Evolutionary conservation across 2,888 invertebrate genomes (phyloP), one percentile per base, ranked within the genome.

Genomic region (Crepidodera aurea): DNA sequence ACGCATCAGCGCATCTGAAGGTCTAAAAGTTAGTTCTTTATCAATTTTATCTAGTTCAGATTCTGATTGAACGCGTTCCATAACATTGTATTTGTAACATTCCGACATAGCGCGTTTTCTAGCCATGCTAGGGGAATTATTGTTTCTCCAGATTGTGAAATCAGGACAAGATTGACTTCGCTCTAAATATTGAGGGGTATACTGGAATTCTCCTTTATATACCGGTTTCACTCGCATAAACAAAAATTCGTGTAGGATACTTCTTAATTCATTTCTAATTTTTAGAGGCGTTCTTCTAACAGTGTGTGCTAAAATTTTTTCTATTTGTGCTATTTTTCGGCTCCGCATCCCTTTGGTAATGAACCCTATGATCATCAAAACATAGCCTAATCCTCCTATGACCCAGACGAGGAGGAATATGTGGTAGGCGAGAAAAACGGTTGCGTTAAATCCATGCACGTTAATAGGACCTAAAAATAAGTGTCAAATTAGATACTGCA

Each of bases 371-470:
- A 94, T 88, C 95, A 96, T 96, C 18, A 94, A 88, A 42, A 94
- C 86, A 79, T 96, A 96, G 0, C 95, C 95, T 66, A 96, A 84
- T 0, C 96, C 95, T 74, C 94, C 94, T 63, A 94, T 92, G 55
- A 96, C 93, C 96, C 96, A 96, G 19, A 91, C 80, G 27, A 95
- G 88, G 0, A 95, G 84, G 71, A 92, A 91, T 62, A 90, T 86
- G 80, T 94, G 89, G 82, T 96, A 96, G 1, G 89, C 81, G 65
- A 86, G 83, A 75, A 87, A 88, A 75, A 87, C 89, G 1, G 83
- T 71, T 8, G 87, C 87, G 59, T 84, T 85, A 34, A 90, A 89
- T 64, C 84, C 85, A 42, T 79, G 80, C 44, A 78, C 78, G 59
- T 77, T 73, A 3, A 71, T 55, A 0, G 71, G 71, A 57, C 78